Percentiles rank a stretch among this genome's conserved stretches.
Conservation (phyloP, 2,113 vertebrate genomes). For the Forbesichthys papilliferus region DNA sequence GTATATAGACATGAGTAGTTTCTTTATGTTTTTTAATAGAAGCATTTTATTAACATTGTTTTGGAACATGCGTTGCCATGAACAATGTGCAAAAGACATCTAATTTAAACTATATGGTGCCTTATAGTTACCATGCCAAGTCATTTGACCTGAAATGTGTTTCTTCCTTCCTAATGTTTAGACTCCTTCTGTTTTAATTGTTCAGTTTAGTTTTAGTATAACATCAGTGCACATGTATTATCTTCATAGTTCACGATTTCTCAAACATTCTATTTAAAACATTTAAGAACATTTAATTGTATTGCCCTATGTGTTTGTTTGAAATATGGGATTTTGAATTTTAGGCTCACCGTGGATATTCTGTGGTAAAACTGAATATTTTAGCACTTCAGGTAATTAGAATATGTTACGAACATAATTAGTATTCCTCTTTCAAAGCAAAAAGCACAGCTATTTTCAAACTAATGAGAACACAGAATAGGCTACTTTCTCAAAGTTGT, state of each 20-base stretch:
- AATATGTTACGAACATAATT: background rate
- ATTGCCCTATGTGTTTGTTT: conserved; percentile 32
- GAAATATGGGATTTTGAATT: conserved; percentile 43
- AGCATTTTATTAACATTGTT: conserved; percentile 31
- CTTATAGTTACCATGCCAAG: conserved; percentile 66
- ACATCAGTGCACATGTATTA: conserved; percentile 61
- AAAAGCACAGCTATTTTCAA: background rate
- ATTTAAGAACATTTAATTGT: conserved; percentile 56
- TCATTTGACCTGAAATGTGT: conserved; percentile 50
- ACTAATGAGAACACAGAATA: background rate
- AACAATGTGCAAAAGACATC: conserved; percentile 38
- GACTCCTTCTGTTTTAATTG: background rate
- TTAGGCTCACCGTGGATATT: conserved; percentile 21
- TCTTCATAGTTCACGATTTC: conserved; percentile 35
- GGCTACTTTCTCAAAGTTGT: background rate
- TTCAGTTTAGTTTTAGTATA: conserved; percentile 26
- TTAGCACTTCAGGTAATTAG: background rate
- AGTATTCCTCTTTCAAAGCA: conserved; percentile 1
- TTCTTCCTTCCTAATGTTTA: background rate
- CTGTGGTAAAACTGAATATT: background rate
- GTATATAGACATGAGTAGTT: conserved; percentile 43
- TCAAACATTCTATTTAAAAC: conserved; percentile 49
- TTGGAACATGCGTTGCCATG: conserved; percentile 68
- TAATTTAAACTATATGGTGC: conserved; percentile 68
- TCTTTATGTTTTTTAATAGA: conserved; percentile 29